phyloP scores from a whole-genome alignment of 1,140 invertebrate genomes.

The Papilio helenus region DNA sequence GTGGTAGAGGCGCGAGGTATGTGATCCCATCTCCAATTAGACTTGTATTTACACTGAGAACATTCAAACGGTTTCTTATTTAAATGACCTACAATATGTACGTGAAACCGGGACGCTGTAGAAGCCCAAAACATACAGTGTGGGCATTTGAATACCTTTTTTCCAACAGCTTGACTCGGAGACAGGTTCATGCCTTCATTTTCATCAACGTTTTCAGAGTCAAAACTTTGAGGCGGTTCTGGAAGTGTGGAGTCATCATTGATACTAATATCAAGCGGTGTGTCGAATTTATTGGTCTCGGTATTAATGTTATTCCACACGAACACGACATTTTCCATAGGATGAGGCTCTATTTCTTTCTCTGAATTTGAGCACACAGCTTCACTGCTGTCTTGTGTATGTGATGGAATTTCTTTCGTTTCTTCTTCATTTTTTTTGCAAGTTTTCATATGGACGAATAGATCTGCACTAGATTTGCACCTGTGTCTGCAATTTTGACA shows the following conservation, averaged over 20 bases:
- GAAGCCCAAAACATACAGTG: conserved; percentile 95
- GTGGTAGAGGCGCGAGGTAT: neutral
- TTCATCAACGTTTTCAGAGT: conserved; percentile 72
- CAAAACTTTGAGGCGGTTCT: conserved; percentile 59
- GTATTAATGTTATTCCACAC: conserved; percentile 87
- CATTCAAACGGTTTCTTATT: conserved; percentile 98
- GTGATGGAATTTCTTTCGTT: conserved; percentile 60
- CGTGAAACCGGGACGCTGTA: conserved; percentile 95
- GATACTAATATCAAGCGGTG: conserved; percentile 74
- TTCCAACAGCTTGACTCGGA: conserved; percentile 76
- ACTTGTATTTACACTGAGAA: conserved; percentile 95
- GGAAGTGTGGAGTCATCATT: conserved; percentile 75
- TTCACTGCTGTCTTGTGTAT: conserved; percentile 66
- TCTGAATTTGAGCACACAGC: conserved; percentile 53
- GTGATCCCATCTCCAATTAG: conserved; percentile 98
- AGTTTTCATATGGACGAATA: conserved; percentile 88
- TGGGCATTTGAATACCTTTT: conserved; percentile 93
- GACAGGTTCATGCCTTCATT: conserved; percentile 77
- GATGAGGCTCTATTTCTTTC: conserved; percentile 83
- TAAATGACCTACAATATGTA: conserved; percentile 95
- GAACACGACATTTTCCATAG: conserved; percentile 90
- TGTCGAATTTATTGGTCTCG: conserved; percentile 70
- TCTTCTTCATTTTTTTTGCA: conserved; percentile 83
- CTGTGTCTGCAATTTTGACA: conserved; percentile 93
- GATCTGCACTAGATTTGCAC: conserved; percentile 91